phyloP scores from a whole-genome alignment of 2,888 invertebrate genomes.

The Aproaerema taeniolella region DNA sequence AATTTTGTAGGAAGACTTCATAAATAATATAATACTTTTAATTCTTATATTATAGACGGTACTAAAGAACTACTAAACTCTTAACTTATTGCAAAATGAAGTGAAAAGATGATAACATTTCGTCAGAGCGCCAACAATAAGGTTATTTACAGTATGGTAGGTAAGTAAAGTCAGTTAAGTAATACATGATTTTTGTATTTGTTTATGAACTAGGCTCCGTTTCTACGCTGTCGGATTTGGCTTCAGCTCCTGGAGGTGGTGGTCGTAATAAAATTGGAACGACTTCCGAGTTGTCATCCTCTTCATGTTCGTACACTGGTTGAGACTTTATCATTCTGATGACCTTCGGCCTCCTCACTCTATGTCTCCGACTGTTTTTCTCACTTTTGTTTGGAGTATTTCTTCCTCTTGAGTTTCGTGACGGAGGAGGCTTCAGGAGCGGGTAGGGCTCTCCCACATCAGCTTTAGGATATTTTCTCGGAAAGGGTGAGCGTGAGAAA shows the following conservation, averaged over 20 bases:
- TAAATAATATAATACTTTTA: background rate
- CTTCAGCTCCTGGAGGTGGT: slow-evolving; percentile 43
- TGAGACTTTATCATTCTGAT: slow-evolving; percentile 50
- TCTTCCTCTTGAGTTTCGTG: slow-evolving; percentile 37
- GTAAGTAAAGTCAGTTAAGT: no score
- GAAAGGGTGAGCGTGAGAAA: slow-evolving; percentile 38
- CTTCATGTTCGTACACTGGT: slow-evolving; percentile 51
- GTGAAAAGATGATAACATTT: no score
- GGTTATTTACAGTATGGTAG: no score
- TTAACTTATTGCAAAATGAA: no score
- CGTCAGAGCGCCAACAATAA: no score
- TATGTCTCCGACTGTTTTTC: slow-evolving; percentile 44
- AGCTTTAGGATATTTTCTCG: slow-evolving; percentile 52
- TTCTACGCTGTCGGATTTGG: slow-evolving; percentile 35
- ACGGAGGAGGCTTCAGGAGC: slow-evolving; percentile 63
- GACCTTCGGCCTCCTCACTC: slow-evolving; percentile 46
- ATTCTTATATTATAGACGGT: background rate
- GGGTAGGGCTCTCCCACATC: slow-evolving; percentile 59
- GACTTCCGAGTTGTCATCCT: slow-evolving; percentile 36
- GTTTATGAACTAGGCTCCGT: slow-evolving; percentile 20
- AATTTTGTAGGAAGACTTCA: no score
- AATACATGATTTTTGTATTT: no score
- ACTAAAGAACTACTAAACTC: no score
- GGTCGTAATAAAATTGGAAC: slow-evolving; percentile 47
- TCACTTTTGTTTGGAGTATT: slow-evolving; percentile 39